A percentile compares a stretch with the other conserved stretches of the same genome.
phyloP scores from a whole-genome alignment of 53 echinoderm and acorn worm genomes.

The Luidia sarsii region DNA sequence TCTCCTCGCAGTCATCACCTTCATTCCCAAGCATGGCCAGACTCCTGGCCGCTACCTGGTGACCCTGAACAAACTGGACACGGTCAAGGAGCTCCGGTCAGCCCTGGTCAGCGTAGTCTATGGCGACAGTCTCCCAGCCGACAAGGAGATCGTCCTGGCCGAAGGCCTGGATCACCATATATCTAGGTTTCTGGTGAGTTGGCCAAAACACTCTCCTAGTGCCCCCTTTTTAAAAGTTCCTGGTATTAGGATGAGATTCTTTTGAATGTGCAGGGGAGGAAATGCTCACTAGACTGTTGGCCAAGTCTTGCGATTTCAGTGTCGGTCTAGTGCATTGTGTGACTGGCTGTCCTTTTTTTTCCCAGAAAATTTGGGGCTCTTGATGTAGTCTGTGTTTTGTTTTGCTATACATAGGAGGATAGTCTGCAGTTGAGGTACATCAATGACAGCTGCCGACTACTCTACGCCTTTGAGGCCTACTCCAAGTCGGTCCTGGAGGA shows the following conservation, averaged over 20 bases:
- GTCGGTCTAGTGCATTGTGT: no score
- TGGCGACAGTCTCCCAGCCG: conserved; percentile 51
- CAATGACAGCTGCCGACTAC: conserved; percentile 83
- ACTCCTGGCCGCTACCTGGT: conserved; percentile 79
- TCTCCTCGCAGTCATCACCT: conserved; percentile 82
- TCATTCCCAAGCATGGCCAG: conserved; percentile 75
- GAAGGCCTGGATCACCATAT: conserved; percentile 93
- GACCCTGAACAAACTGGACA: conserved; percentile 78
- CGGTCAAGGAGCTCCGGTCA: conserved; percentile 76
- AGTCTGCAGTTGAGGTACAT: conserved; percentile 83
- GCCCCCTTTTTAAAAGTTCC: no score
- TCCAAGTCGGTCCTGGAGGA: conserved; percentile 51
- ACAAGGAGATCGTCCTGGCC: conserved; percentile 78
- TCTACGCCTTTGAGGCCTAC: conserved; percentile 90
- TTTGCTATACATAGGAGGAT: conserved; percentile 90
- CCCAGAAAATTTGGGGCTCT: no score
- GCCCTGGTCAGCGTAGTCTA: conserved; percentile 63
- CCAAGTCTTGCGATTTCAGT: no score
- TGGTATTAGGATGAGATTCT: no score
- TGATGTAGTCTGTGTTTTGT: neutral
- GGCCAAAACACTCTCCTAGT: no score
- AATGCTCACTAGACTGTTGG: no score
- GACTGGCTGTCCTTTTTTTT: no score
- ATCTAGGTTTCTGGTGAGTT: conserved; percentile 85
- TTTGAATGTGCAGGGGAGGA: no score